A percentile compares a stretch with the other conserved stretches of the same genome.
phyloP scores from a whole-genome alignment of 2,888 invertebrate species.

The Eupithecia subumbrata region DNA sequence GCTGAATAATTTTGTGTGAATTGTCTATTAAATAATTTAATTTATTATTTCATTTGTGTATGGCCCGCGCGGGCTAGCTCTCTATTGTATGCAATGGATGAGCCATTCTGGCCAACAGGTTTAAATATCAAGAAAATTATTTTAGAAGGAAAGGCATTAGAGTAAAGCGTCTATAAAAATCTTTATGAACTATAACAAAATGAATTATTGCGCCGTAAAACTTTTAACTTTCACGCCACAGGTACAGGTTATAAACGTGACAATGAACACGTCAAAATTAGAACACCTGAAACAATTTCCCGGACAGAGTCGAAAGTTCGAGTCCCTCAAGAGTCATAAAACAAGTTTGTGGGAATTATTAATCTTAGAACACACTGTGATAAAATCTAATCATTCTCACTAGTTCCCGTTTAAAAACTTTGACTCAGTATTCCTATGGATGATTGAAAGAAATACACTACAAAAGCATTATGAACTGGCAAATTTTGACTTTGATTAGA shows the following conservation, averaged over 20 bases:
- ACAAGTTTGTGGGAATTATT: background rate
- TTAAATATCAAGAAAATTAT: background rate
- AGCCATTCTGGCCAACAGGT: background rate
- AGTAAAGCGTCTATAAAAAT: slow-evolving; percentile 22
- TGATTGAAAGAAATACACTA: background rate
- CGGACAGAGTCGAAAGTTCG: background rate
- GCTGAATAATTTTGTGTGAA: no score
- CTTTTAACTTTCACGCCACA: slow-evolving; percentile 29
- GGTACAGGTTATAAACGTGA: slow-evolving; percentile 31
- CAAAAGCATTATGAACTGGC: background rate
- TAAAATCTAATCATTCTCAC: background rate
- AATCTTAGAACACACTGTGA: background rate
- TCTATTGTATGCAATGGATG: background rate
- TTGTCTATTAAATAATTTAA: no score
- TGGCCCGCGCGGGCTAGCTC: background rate
- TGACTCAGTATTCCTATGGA: background rate
- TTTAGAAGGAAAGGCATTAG: background rate
- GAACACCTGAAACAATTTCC: background rate
- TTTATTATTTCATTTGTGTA: background rate
- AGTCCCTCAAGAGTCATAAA: background rate
- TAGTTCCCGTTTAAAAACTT: background rate
- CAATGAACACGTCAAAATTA: background rate
- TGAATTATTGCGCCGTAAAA: slow-evolving; percentile 30
- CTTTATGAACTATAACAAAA: slow-evolving; percentile 30
- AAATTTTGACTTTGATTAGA: no score